phyloP scores from a whole-genome alignment of 2,888 invertebrate species.

The Corbicula japonica region DNA sequence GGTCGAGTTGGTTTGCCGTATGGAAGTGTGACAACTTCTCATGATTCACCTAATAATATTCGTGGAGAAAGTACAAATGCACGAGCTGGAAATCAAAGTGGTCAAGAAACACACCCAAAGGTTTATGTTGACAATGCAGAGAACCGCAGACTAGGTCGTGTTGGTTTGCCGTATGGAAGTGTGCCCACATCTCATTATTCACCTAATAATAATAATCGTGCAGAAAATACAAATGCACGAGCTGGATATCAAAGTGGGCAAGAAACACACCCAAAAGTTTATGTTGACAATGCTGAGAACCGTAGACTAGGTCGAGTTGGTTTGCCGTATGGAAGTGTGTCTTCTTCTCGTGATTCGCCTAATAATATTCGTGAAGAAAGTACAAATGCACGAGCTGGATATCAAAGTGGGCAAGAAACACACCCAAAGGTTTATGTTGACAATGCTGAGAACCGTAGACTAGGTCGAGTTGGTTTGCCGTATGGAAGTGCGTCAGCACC shows the following conservation, averaged over 20 bases:
- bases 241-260: too few relatives aligned
- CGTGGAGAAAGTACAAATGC: too few relatives aligned
- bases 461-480: constrained; percentile 50
- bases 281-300: constrained; percentile 54
- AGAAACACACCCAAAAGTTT: too few relatives aligned
- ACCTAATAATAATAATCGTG: too few relatives aligned
- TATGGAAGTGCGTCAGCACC: constrained; percentile 36
- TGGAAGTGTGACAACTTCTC: constrained; percentile 37
- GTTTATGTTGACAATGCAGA: constrained; percentile 50
- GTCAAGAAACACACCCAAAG: too few relatives aligned
- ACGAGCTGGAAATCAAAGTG: too few relatives aligned
- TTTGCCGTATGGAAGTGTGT: constrained; percentile 45
- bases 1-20: constrained; percentile 49
- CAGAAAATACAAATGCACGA: too few relatives aligned
- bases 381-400: neutral
- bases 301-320: constrained; percentile 46
- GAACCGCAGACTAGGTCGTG: constrained; percentile 41
- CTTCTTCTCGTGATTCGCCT: too few relatives aligned
- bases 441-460: constrained; percentile 45
- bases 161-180: constrained; percentile 44
- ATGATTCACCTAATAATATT: too few relatives aligned
- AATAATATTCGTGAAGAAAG: too few relatives aligned
- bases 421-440: constrained; percentile 38
- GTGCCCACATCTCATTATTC: constrained; percentile 38
- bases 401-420: neutral